Percentiles rank a stretch among this genome's conserved stretches.
Conservation (phyloP, 2,797 vertebrate genomes). For the Esox masquinongy region DNA sequence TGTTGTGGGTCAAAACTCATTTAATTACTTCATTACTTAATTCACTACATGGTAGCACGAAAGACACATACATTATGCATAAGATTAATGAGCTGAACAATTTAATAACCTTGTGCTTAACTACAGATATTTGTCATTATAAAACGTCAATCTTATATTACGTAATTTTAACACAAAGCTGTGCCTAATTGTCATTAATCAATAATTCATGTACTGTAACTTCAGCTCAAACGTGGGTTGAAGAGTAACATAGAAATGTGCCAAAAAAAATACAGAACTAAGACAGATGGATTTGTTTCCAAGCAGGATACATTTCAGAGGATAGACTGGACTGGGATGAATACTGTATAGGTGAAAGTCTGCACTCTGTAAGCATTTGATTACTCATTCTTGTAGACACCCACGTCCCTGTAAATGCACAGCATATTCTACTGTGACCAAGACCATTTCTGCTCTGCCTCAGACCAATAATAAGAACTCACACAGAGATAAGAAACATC, state of each 20-base stretch:
- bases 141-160: neutral
- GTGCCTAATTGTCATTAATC: conserved; percentile 35
- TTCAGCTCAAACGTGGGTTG: conserved; percentile 8
- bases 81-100: conserved; percentile 3
- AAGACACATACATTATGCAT: neutral
- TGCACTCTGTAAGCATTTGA: conserved; percentile 18
- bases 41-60: neutral
- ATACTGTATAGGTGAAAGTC: conserved; percentile 17
- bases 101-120: neutral
- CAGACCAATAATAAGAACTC: neutral
- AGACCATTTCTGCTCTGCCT: neutral
- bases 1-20: neutral
- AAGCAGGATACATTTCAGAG: conserved; percentile 33
- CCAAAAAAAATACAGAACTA: conserved; percentile 33
- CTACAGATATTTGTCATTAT: too few species aligned
- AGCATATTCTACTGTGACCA: neutral
- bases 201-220: conserved; percentile 16
- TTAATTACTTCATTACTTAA: conserved; percentile 8
- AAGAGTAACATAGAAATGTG: neutral
- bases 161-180: conserved; percentile 7
- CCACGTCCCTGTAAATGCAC: neutral
- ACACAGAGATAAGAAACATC: neutral
- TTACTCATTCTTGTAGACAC: conserved; percentile 21
- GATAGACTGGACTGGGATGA: conserved; percentile 11
- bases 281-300: conserved; percentile 43